Percentiles rank a stretch among this genome's conserved stretches.
phyloP scores from a whole-genome alignment of 2,888 invertebrate species.

The Plusia festucae region DNA sequence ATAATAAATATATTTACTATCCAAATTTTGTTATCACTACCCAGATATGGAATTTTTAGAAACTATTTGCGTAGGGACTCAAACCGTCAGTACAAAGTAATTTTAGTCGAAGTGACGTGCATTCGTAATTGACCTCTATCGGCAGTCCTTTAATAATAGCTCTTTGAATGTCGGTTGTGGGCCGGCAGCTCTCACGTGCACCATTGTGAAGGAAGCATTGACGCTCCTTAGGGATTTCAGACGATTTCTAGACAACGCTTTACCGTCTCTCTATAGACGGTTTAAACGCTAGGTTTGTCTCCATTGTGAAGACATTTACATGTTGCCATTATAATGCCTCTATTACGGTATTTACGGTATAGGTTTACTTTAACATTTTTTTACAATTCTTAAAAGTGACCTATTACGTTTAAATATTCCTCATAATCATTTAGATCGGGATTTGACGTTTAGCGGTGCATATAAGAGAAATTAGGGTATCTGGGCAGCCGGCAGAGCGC shows the following conservation, averaged over 20 bases:
- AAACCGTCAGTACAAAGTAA: slow-evolving; percentile 46
- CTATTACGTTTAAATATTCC: slow-evolving; percentile 17
- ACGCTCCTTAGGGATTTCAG: slow-evolving; percentile 78
- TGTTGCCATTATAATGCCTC: slow-evolving; percentile 60
- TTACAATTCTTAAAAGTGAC: slow-evolving; percentile 20
- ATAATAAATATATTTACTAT: background rate
- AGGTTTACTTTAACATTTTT: slow-evolving; percentile 22
- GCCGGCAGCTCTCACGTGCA: slow-evolving; percentile 73
- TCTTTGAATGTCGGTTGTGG: slow-evolving; percentile 79
- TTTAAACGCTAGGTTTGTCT: slow-evolving; percentile 63
- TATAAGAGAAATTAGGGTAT: slow-evolving; percentile 76
- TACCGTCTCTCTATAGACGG: slow-evolving; percentile 65
- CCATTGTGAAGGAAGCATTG: slow-evolving; percentile 76
- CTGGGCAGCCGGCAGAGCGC: slow-evolving; percentile 72
- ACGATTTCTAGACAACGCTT: slow-evolving; percentile 77
- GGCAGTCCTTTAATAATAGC: slow-evolving; percentile 77
- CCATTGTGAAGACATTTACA: slow-evolving; percentile 63
- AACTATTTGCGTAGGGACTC: background rate
- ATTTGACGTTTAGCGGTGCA: slow-evolving; percentile 63
- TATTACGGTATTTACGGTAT: slow-evolving; percentile 54
- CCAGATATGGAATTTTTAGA: background rate
- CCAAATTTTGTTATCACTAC: too few relatives aligned
- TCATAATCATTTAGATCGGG: slow-evolving; percentile 57
- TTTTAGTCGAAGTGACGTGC: slow-evolving; percentile 58
- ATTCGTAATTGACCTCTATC: slow-evolving; percentile 82